Evolutionary conservation across 2,113 vertebrate species (phyloP), one percentile per base, ranked within the genome.

Genomic region (Meleagris gallopavo): DNA sequence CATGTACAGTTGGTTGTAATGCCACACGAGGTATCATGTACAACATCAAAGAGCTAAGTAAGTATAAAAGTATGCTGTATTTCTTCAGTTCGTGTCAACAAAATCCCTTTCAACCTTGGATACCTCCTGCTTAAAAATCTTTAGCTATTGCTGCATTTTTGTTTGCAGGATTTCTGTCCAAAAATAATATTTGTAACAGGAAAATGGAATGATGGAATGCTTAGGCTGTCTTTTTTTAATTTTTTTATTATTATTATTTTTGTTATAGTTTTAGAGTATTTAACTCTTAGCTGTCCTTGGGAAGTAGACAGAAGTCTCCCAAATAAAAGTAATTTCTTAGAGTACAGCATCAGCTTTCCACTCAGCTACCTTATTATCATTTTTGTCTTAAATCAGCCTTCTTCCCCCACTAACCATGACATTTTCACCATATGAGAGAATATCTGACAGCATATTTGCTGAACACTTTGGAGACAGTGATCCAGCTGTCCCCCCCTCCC

Each of bases 141-240:
- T 83, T 30, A 88, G 52, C 32, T 77, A 2, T 7, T 86, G 12
- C 12, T 86, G 57, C 13, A 11, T 71, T 94, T 57, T 83, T 88
- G 57, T 96, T 96, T 97, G 90, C 77, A 94, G 30, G 13, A 67
- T 60, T 92, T 92, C 90, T 76, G 45, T 94, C 93, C 88, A 94
- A 95, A 95, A 95, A 90, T 57, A 93, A 88, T 80, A 93, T 78
- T 86, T 92, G 25, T 32, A 77, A 65, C 55, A 86, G 55, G 72
- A 92, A 96, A 86, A 83, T 17, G 30, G 69, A 84, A 83, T 22
- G 46, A 83, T 22, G 46, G 69, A 84, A 83, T 0, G 1, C 29
- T 70, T 54, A 16, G 17, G 20, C 45, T 84, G 15, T 29, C 20
- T 69, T 74, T 50, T 65, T 54, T 50, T 50, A 6, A 21, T 30